These are phyloP conservation scores for Cynopterus brachyotis DNA, from an alignment of 2,113 vertebrate species.

Conservation along the genomic window DNA sequence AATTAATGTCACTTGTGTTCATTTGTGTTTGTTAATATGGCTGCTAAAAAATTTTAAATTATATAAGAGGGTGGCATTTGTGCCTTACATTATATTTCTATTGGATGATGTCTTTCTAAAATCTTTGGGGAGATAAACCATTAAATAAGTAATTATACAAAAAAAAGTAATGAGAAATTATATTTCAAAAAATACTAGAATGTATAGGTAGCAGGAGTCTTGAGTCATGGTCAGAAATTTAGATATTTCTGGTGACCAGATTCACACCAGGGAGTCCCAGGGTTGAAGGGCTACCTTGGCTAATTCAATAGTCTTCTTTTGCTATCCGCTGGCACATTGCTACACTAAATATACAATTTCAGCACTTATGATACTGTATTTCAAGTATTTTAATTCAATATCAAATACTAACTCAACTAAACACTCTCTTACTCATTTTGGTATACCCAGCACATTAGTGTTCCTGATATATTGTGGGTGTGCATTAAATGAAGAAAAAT, in stretches of 20 bases:
- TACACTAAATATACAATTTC: neutral
- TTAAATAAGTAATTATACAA: neutral
- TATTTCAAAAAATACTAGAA: neutral
- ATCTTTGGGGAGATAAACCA: neutral
- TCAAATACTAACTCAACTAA: neutral
- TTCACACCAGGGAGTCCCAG: neutral
- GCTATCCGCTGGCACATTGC: neutral
- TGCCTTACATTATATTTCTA: neutral
- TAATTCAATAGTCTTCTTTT: neutral
- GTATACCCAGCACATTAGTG: neutral
- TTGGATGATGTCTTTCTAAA: neutral
- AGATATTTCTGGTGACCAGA: neutral
- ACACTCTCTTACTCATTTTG: neutral
- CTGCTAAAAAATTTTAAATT: neutral
- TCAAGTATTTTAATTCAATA: constrained; percentile 27
- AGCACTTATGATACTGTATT: neutral
- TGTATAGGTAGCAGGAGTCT: neutral
- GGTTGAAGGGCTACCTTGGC: neutral
- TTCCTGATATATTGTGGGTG: neutral
- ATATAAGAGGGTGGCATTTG: neutral
- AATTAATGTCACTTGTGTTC: neutral
- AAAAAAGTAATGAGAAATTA: neutral
- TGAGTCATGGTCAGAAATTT: neutral
- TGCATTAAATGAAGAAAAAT: neutral
- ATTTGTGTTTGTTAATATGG: neutral